Conservation (phyloP, 2,888 invertebrate genomes). For the Lapara coniferarum region DNA sequence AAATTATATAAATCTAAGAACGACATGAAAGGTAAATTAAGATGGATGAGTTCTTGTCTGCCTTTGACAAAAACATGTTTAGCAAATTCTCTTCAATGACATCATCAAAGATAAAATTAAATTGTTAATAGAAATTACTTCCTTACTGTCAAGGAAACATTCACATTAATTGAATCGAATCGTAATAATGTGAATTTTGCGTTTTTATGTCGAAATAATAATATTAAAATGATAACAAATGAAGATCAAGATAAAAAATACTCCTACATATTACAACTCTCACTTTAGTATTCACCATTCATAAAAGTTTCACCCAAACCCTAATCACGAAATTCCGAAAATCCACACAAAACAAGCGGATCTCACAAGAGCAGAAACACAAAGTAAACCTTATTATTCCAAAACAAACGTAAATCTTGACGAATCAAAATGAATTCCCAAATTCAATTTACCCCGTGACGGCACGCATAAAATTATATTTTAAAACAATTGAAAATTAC, state of each 20-base stretch:
- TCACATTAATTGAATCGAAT: too few relatives aligned
- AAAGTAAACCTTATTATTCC: conserved; percentile 20
- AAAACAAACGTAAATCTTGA: conserved; percentile 17
- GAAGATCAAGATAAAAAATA: not conserved
- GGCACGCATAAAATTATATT: not conserved
- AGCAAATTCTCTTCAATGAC: too few relatives aligned
- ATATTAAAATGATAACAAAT: not conserved
- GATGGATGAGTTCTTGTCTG: too few relatives aligned
- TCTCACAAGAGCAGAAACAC: not conserved
- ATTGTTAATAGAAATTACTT: not conserved
- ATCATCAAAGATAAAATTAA: too few relatives aligned
- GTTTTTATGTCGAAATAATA: too few relatives aligned
- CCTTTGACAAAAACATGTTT: too few relatives aligned
- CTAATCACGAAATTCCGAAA: not conserved
- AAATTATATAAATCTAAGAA: too few relatives aligned
- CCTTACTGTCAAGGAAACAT: too few relatives aligned
- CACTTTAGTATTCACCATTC: not conserved
- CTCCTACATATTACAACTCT: not conserved
- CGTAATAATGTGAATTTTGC: too few relatives aligned
- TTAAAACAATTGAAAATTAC: not conserved
- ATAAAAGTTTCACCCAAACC: not conserved
- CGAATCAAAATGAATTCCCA: conserved; percentile 18
- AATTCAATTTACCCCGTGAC: conserved; percentile 17
- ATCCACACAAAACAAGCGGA: not conserved
- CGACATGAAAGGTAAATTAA: too few relatives aligned